A percentile compares a stretch with the other conserved stretches of the same genome.
Conservation (phyloP, 2,797 vertebrate genomes). For the Chelmon rostratus region DNA sequence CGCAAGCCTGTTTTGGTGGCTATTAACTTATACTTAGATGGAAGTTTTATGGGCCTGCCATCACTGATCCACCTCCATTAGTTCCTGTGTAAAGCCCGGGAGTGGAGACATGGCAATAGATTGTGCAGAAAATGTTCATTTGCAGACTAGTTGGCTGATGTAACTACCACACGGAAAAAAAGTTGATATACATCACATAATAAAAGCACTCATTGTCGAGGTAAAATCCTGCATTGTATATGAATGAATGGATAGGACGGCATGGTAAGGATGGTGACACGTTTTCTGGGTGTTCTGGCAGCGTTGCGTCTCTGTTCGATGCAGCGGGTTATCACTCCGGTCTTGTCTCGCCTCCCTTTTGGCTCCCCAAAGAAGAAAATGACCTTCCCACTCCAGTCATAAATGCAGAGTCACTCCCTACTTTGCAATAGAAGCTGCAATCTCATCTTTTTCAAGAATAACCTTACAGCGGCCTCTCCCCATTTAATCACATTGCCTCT, state of each 20-base stretch:
- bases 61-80: constrained; percentile 42
- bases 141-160: constrained; percentile 2
- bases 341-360: constrained; percentile 13
- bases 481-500: constrained; percentile 6
- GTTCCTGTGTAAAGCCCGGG: constrained; percentile 22
- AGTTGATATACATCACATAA: background rate
- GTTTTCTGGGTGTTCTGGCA: constrained; percentile 8
- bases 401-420: constrained; percentile 27
- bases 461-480: background rate
- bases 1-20: constrained; percentile 34
- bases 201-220: background rate
- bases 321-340: constrained; percentile 18
- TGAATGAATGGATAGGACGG: background rate
- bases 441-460: constrained; percentile 33
- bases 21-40: constrained; percentile 37
- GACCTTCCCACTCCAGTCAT: constrained; percentile 31
- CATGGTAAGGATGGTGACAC: constrained; percentile 2
- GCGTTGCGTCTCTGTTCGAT: background rate
- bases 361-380: constrained; percentile 33
- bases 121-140: constrained; percentile 9
- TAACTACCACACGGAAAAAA: constrained; percentile 8
- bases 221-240: background rate
- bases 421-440: constrained; percentile 21
- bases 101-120: constrained; percentile 2
- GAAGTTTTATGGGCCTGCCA: constrained; percentile 30